Conservation (phyloP, 2,113 vertebrate genomes). For the Phycodurus eques region DNA sequence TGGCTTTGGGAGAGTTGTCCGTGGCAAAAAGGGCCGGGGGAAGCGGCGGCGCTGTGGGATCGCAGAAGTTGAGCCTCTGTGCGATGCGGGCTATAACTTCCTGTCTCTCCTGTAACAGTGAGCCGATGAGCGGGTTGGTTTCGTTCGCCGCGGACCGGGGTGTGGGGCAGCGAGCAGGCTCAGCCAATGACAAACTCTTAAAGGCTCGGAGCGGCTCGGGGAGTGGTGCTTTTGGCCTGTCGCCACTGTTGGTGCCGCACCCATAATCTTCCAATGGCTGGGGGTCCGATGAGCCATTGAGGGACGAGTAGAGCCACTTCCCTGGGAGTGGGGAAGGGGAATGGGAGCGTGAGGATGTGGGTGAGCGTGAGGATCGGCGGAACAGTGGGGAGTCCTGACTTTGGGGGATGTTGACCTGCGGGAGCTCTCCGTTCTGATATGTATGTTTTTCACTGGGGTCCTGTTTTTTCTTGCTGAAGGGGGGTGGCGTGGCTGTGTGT, state of each 20-base stretch:
- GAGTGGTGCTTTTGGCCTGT: conserved; percentile 68
- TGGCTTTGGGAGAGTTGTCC: conserved; percentile 77
- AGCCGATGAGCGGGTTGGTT: conserved; percentile 89
- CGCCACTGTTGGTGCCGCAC: conserved; percentile 53
- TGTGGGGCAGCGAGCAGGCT: conserved; percentile 72
- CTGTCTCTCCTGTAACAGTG: conserved; percentile 92
- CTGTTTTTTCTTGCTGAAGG: conserved; percentile 51
- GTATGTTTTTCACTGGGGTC: conserved; percentile 42
- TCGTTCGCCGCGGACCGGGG: conserved; percentile 76
- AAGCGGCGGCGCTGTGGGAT: conserved; percentile 82
- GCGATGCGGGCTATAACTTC: conserved; percentile 97
- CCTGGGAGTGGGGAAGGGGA: conserved; percentile 69
- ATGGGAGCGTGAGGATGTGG: conserved; percentile 67
- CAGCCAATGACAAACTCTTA: conserved; percentile 82
- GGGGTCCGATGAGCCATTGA: conserved; percentile 71
- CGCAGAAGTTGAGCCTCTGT: conserved; percentile 93
- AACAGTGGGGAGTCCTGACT: conserved; percentile 72
- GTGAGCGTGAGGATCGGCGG: conserved; percentile 72
- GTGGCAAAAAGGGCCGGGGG: conserved; percentile 75
- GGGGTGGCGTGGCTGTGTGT: conserved; percentile 37
- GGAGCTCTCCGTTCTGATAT: conserved; percentile 65
- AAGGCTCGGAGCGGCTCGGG: conserved; percentile 79
- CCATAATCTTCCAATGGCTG: conserved; percentile 71
- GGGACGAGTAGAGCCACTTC: conserved; percentile 76
- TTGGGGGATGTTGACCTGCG: conserved; percentile 60